A percentile compares a stretch with the other conserved stretches of the same genome.
Evolutionary conservation across 2,797 vertebrate genomes (phyloP).

Genomic region (Lateolabrax maculatus): DNA sequence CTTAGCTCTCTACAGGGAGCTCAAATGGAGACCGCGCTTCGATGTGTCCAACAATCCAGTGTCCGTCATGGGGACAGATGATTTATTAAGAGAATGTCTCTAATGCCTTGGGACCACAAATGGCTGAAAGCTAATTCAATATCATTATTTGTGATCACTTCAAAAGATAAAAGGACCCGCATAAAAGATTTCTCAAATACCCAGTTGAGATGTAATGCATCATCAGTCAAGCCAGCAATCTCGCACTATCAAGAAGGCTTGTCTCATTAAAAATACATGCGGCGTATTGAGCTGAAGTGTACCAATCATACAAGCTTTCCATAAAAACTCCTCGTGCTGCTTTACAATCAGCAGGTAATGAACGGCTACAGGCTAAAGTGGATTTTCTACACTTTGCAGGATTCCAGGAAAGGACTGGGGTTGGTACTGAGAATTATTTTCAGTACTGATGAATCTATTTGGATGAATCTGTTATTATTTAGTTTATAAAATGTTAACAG

Average conservation of each 20-base stretch:
- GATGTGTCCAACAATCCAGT: conserved; percentile 35
- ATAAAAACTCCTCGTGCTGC: conserved; percentile 43
- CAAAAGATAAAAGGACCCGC: conserved; percentile 41
- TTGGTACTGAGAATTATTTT: background rate
- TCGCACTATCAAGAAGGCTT: conserved; percentile 58
- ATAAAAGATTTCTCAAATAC: conserved; percentile 56
- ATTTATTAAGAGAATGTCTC: conserved; percentile 41
- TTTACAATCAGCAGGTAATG: conserved; percentile 61
- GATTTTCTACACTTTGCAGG: conserved; percentile 37
- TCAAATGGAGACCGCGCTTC: conserved; percentile 43
- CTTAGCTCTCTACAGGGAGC: conserved; percentile 35
- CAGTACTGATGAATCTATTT: background rate
- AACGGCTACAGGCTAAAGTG: conserved; percentile 40
- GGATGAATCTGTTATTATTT: conserved; percentile 5
- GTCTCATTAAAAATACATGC: conserved; percentile 77
- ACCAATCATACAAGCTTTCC: conserved; percentile 69
- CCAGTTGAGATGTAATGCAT: conserved; percentile 61
- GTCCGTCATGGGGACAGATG: conserved; percentile 40
- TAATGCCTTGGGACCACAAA: conserved; percentile 40
- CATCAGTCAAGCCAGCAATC: conserved; percentile 51
- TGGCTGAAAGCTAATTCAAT: conserved; percentile 54
- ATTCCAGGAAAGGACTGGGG: background rate
- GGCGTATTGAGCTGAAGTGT: conserved; percentile 66
- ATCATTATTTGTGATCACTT: conserved; percentile 61
- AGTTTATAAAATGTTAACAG: background rate